Base-by-base conservation (phyloP, 2,888 invertebrate genomes). In the Caenorhabditis sinica region DNA sequence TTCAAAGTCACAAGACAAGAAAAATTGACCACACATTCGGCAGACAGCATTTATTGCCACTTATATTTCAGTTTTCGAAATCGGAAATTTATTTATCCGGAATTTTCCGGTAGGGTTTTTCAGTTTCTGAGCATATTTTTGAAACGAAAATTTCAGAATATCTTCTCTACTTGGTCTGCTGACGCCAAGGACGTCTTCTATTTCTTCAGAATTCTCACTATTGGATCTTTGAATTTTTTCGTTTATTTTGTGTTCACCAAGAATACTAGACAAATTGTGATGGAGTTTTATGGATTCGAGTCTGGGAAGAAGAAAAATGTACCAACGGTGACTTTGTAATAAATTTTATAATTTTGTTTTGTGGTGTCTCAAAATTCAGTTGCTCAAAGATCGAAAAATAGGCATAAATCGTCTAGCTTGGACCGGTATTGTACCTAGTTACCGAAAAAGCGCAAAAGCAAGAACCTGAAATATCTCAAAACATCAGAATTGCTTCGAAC, bases 21-120 rank as follows among this genome's bases (percentile, higher is more conserved):
- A n/a, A 20, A 33, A 61, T 1, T 20, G 36, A 9, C 15, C 25
- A 4, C 40, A 40, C 25, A 63, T 63, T 8, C 43, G 63, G 1
- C 63, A 63, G 8, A 40, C 28, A 4, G 15, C 25, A 25, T 23
- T 23, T 9, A 63, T 28, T 0, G 43, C 43, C 0, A 43, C 40
- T 23, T 63, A 63, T 20, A 9, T 43, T 8, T 43, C 43, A 13
- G 20, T 63, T 17, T 63, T 40, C 40, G 63, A 63, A 28, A 43
- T 63, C 6, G 43, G 43, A 1, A 40, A 13, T 25, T 28, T 63
- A 23, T 23, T 23, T 6, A 11, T 53, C 13, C 53, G 53, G 1
- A 8, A 23, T 23, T 53, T 53, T 20, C 53, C 53, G 23, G 53
- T 45, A 0, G 17, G 45, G 4, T 45, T 45, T 45, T 45, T 45